Conservation (phyloP, 2,797 vertebrate species). For the Tamandua tetradactyla region DNA sequence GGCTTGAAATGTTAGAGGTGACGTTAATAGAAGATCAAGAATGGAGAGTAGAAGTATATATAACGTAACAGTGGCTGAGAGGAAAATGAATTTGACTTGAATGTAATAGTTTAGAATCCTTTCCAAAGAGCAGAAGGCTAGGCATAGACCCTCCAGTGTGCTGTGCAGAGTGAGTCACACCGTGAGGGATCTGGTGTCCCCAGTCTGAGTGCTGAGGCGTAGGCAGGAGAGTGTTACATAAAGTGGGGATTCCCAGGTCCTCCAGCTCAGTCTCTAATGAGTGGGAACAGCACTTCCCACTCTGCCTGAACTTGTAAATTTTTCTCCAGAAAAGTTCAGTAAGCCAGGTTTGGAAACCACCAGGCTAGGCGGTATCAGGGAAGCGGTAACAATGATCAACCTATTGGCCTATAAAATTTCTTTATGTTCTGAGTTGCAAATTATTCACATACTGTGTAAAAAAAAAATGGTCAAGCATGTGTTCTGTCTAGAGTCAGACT, state of each 20-base stretch:
- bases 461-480: not conserved
- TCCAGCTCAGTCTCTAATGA: not conserved
- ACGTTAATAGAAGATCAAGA: conserved; percentile 4
- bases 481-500: not conserved
- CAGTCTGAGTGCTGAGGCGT: not conserved
- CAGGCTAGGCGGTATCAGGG: not conserved
- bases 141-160: fast-evolving
- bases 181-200: fast-evolving
- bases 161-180: not conserved
- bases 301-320: not conserved
- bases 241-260: not conserved
- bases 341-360: not conserved
- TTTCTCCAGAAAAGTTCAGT: not conserved
- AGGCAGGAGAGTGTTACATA: not conserved
- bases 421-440: not conserved
- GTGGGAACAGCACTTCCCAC: not conserved
- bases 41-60: not conserved
- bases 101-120: not conserved
- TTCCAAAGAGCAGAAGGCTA: not conserved
- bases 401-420: not conserved
- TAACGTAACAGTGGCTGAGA: not conserved
- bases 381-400: not conserved
- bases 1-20: conserved; percentile 3
- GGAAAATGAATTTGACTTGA: not conserved
- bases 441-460: not conserved